Evolutionary conservation across 2,797 vertebrate genomes (phyloP).

Genomic region (Lithobates sylvaticus): DNA sequence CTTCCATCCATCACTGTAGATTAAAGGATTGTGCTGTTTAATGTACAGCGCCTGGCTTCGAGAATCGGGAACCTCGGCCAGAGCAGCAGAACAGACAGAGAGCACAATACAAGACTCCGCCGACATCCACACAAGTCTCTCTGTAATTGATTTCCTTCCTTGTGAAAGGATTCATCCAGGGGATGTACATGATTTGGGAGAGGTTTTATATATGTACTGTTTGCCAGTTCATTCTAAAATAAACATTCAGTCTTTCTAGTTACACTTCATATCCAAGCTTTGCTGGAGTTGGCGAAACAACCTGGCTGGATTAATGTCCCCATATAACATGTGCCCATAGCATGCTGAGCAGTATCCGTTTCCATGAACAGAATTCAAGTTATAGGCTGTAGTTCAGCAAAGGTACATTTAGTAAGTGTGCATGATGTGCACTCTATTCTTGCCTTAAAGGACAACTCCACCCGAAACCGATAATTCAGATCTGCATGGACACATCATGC

Average conservation of each 20-base stretch:
- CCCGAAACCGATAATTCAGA: too few relatives aligned
- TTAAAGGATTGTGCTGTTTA: constrained; percentile 34
- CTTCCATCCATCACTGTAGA: constrained; percentile 9
- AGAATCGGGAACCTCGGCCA: background rate
- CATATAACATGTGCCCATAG: background rate
- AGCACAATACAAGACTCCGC: background rate
- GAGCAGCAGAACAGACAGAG: background rate
- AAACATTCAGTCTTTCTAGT: too few relatives aligned
- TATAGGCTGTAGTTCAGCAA: background rate
- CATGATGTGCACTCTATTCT: background rate
- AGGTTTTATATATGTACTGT: background rate
- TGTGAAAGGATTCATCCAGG: background rate
- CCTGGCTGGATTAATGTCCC: background rate
- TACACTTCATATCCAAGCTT: background rate
- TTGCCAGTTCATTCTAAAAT: background rate
- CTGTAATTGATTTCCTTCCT: background rate
- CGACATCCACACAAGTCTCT: background rate
- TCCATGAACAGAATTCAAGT: background rate
- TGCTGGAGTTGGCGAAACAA: background rate
- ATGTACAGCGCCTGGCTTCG: constrained; percentile 5
- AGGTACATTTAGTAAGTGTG: background rate
- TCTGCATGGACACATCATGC: background rate
- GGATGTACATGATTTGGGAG: background rate
- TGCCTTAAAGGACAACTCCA: too few relatives aligned
- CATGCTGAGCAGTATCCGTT: too few relatives aligned